phyloP scores from a whole-genome alignment of 2,797 vertebrate species.

The Odontamblyopus rebecca region DNA sequence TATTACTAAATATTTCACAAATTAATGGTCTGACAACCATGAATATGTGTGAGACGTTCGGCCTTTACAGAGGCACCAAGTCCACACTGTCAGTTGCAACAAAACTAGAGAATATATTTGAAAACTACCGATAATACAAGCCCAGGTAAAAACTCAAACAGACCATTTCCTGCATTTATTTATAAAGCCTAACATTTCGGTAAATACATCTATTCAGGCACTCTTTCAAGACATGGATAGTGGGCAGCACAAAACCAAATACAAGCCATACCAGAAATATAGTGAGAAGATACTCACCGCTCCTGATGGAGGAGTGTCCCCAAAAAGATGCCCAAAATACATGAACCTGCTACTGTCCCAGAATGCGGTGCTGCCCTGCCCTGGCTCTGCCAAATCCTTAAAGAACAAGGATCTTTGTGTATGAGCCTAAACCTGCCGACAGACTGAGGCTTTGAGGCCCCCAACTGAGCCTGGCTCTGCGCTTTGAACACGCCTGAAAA shows the following conservation, averaged over 20 bases:
- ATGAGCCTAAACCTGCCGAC: slow-evolving; percentile 83
- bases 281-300: slow-evolving; percentile 65
- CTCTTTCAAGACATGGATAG: slow-evolving; percentile 13
- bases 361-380: slow-evolving; percentile 64
- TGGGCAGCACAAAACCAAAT: slow-evolving; percentile 34
- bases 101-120: background rate
- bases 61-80: background rate
- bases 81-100: background rate
- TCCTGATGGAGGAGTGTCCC: slow-evolving; percentile 51
- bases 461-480: slow-evolving; percentile 81
- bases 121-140: background rate
- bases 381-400: slow-evolving; percentile 81
- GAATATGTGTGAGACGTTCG: background rate
- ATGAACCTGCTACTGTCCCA: slow-evolving; percentile 58
- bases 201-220: background rate
- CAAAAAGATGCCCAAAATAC: slow-evolving; percentile 62
- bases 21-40: background rate
- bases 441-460: slow-evolving; percentile 86
- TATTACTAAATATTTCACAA: background rate
- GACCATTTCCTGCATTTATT: background rate
- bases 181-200: slow-evolving; percentile 13
- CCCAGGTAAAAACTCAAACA: background rate
- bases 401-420: slow-evolving; percentile 83
- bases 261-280: slow-evolving; percentile 40
- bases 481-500: slow-evolving; percentile 83